Percentiles rank a stretch among this genome's conserved stretches.
phyloP scores from a whole-genome alignment of 2,797 vertebrate species.

The Coregonus suidteri region DNA sequence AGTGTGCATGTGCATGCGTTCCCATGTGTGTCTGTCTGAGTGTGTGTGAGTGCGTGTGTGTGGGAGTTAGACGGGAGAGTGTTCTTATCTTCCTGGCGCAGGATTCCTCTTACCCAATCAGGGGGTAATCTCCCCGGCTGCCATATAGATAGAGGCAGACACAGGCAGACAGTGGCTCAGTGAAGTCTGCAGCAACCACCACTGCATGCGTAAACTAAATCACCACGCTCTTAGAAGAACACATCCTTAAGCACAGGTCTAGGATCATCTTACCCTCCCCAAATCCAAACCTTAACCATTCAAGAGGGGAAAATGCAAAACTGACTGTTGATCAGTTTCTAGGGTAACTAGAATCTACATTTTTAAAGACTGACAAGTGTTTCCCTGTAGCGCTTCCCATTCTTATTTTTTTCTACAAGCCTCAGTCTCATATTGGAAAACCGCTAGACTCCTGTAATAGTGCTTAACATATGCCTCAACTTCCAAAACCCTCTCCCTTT shows the following conservation, averaged over 20 bases:
- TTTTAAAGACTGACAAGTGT: not conserved
- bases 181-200: conserved; percentile 62
- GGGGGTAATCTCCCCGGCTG: conserved; percentile 70
- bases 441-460: not conserved
- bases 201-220: conserved; percentile 66
- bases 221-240: conserved; percentile 44
- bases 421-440: not conserved
- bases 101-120: conserved; percentile 63
- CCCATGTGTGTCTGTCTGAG: conserved; percentile 30
- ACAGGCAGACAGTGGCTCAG: conserved; percentile 46
- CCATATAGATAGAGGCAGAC: conserved; percentile 45
- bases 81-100: conserved; percentile 77
- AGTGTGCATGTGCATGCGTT: conserved; percentile 22
- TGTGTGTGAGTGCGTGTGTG: not conserved
- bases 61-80: conserved; percentile 23
- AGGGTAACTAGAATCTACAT: not conserved
- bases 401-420: not conserved
- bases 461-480: not conserved
- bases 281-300: conserved; percentile 62
- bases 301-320: conserved; percentile 24
- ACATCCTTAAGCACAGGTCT: conserved; percentile 24
- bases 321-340: conserved; percentile 28
- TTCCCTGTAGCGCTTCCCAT: not conserved
- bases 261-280: conserved; percentile 43
- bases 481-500: conserved; percentile 16